Base-by-base conservation (phyloP, 1,140 invertebrate genomes). In the Hesperophylax magnus region DNA sequence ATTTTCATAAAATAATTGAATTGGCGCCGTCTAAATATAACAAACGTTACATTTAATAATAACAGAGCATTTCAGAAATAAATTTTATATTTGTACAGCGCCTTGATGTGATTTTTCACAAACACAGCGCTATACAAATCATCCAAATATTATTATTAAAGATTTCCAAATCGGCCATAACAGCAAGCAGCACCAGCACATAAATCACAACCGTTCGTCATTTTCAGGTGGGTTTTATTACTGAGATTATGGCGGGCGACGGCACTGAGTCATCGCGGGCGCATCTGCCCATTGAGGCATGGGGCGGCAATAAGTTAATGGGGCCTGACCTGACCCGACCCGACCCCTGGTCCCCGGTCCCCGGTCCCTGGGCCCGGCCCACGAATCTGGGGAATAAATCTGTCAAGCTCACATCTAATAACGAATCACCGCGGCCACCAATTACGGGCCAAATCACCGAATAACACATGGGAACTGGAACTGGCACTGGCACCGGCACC, bases 331-430 rank as follows among this genome's bases (percentile, higher is more conserved):
- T 31, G 61, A 24, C 58, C 34, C 47, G 67, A 56, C 7, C 8
- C 5, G 60, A 63, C 63, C 63, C 27, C 63, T 67, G 63, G 31
- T 18, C 63, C 63, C 60, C 2, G 9, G 63, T 18, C 63, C 63
- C 60, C 2, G 9, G 63, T 47, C 39, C 39, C 11, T 0, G n/a
- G 63, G 20, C 7, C 24, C 11, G 20, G 15, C 24, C 60, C 9
- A 17, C 17, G 65, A 47, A 53, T 53, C 69, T 72, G 47, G 15
- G 6, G 47, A 53, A 53, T 72, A 72, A 72, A 72, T 72, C 47
- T 53, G 69, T 53, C 69, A 67, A 67, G 24, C n/a, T 71, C 39
- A 53, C 31, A 52, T 52, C 11, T 72, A 72, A 53, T 72, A 53
- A 54, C 47, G 20, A 24, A 52, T 20, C 52, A 53, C 47, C 69